Conservation (phyloP, 2,888 invertebrate species). For the Eilema caniola region DNA sequence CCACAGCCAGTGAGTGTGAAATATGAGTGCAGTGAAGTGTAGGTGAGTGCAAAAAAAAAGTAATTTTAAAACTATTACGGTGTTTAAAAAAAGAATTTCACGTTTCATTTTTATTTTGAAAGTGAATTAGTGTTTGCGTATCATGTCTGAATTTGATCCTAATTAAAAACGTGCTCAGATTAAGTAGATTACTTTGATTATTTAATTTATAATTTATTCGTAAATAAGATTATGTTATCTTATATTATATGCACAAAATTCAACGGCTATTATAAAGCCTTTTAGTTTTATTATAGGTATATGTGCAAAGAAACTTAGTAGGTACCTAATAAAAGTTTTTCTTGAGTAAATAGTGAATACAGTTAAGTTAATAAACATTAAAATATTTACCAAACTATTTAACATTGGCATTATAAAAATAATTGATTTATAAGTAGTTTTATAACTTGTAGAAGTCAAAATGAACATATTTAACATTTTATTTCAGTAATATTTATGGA, state of each 20-base stretch:
- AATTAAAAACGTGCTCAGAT: background rate
- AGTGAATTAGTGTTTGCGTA: background rate
- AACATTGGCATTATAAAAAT: no score
- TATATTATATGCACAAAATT: background rate
- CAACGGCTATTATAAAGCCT: background rate
- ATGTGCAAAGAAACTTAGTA: background rate
- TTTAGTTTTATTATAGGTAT: no score
- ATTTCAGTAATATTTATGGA: no score
- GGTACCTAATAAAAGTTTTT: no score
- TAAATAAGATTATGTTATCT: conserved; percentile 1
- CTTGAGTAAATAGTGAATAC: no score
- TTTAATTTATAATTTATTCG: background rate
- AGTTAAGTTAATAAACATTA: no score
- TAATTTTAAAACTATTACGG: conserved; percentile 4
- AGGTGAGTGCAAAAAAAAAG: conserved; percentile 41
- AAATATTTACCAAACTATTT: no score
- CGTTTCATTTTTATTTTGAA: conserved; percentile 9
- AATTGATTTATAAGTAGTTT: no score
- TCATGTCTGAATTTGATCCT: background rate
- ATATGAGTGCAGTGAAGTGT: conserved; percentile 41
- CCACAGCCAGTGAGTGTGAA: conserved; percentile 19
- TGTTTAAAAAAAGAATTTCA: conserved; percentile 6
- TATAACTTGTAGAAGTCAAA: no score
- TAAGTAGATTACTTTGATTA: background rate
- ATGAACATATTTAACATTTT: no score